Evolutionary conservation across 1,140 invertebrate genomes (phyloP).

Genomic region (Paraescarpia echinospica): DNA sequence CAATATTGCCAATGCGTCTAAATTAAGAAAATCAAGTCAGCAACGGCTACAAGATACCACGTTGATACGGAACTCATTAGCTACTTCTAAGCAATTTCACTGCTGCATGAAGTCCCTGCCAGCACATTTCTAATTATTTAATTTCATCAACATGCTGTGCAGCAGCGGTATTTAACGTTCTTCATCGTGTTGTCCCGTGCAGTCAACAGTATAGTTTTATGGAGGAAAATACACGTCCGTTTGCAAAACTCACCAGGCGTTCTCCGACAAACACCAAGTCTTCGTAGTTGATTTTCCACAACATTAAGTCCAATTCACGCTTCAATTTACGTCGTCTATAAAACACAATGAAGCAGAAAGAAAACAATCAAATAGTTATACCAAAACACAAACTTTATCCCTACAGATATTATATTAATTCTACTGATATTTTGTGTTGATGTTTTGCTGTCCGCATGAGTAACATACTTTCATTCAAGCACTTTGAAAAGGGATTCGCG

Average conservation of each 20-base stretch:
- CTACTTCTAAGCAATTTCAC: not conserved
- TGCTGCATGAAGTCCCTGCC: not conserved
- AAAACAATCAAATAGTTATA: not conserved
- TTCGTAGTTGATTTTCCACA: slow-evolving; percentile 82
- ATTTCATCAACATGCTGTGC: not conserved
- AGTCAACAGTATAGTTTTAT: no score
- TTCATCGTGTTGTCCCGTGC: no score
- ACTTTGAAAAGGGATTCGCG: not conserved
- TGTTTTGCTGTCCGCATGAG: not conserved
- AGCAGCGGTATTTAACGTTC: no score
- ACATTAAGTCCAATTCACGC: slow-evolving; percentile 88
- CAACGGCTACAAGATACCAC: no score
- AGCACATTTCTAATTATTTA: not conserved
- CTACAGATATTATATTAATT: not conserved
- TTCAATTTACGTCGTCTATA: slow-evolving; percentile 77
- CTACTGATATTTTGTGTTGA: not conserved
- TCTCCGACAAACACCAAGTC: slow-evolving; percentile 35
- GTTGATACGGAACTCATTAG: no score
- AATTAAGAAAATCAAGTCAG: no score
- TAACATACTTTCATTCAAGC: not conserved
- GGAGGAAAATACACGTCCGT: no score
- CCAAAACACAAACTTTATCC: not conserved
- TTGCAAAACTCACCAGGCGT: not conserved
- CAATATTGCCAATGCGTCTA: no score
- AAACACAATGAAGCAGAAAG: not conserved